phyloP scores from a whole-genome alignment of 2,113 vertebrate species.

The Pelecanus crispus region DNA sequence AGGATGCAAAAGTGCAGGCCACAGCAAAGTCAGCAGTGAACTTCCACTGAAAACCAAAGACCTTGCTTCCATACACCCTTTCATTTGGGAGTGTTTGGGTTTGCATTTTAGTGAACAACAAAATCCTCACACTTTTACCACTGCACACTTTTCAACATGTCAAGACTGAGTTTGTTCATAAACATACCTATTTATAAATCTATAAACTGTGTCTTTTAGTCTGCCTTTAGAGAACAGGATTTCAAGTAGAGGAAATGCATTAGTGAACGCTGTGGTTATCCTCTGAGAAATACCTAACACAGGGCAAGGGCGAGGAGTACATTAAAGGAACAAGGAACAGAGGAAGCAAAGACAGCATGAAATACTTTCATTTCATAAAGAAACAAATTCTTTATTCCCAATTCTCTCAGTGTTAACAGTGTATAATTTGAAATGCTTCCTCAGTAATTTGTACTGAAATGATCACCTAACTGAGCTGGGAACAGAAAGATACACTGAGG shows the following conservation, averaged over 20 bases:
- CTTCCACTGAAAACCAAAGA: not conserved
- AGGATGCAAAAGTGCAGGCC: not conserved
- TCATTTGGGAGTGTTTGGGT: not conserved
- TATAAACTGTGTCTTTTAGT: not conserved
- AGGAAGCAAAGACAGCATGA: not conserved
- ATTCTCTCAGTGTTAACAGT: not conserved
- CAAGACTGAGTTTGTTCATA: not conserved
- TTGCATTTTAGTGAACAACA: not conserved
- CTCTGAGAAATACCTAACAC: not conserved
- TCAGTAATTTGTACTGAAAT: not conserved
- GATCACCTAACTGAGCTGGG: not conserved
- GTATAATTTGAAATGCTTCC: not conserved
- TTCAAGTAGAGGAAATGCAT: not conserved
- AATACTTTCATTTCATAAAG: not conserved
- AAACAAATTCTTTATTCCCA: not conserved
- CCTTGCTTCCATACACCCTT: not conserved
- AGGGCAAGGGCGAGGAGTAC: not conserved
- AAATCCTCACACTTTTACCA: not conserved
- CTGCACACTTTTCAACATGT: not conserved
- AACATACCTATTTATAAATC: not conserved
- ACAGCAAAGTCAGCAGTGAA: not conserved
- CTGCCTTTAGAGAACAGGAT: not conserved
- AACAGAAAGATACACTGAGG: not conserved
- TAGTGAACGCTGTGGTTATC: not conserved
- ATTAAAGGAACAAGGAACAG: not conserved